phyloP scores from a whole-genome alignment of 2,888 invertebrate genomes.

The Drosophila suboccidentalis region DNA sequence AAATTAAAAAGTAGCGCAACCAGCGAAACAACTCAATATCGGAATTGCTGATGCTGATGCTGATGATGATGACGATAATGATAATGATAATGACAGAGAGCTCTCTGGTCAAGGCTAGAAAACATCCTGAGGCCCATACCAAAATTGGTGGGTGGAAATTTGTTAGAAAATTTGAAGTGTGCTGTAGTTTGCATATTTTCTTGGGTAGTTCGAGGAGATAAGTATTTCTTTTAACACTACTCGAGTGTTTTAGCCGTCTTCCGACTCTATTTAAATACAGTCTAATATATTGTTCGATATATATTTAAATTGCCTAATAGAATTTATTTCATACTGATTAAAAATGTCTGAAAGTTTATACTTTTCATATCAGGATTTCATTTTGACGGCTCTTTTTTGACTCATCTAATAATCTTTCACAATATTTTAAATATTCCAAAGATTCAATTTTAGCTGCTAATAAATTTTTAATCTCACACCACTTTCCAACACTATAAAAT shows the following conservation, averaged over 20 bases:
- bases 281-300: neutral
- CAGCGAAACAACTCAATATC: slow-evolving; percentile 44
- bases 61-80: slow-evolving; percentile 30
- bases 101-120: slow-evolving; percentile 54
- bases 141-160: slow-evolving; percentile 42
- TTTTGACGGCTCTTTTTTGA: too few species aligned
- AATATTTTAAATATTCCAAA: too few species aligned
- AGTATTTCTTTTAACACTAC: neutral
- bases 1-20: slow-evolving; percentile 77
- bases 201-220: neutral
- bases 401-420: too few species aligned
- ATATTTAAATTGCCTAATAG: too few species aligned
- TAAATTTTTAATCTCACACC: too few species aligned
- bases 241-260: neutral
- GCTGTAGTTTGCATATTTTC: neutral
- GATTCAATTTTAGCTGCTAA: too few species aligned
- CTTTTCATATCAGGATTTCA: too few species aligned
- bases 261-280: neutral
- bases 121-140: slow-evolving; percentile 42
- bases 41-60: slow-evolving; percentile 12
- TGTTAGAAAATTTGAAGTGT: neutral
- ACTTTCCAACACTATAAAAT: too few species aligned
- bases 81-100: slow-evolving; percentile 51
- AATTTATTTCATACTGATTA: too few species aligned
- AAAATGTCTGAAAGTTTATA: too few species aligned